Evolutionary conservation across 2,113 vertebrate genomes (phyloP).

Genomic region (Gila orcuttii): DNA sequence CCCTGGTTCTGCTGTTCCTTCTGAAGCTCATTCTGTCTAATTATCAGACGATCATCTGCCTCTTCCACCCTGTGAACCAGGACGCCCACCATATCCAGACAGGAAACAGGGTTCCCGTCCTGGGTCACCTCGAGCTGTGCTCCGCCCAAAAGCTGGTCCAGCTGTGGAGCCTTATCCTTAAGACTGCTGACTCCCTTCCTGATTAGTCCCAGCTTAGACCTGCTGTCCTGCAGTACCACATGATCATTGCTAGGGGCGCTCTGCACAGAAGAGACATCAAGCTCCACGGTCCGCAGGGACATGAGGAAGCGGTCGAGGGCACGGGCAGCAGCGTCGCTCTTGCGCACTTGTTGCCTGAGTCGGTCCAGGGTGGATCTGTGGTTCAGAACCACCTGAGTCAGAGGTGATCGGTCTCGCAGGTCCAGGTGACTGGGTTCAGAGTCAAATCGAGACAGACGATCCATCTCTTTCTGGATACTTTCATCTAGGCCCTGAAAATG

Average conservation of each 20-base stretch:
- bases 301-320: constrained; percentile 85
- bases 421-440: constrained; percentile 75
- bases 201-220: constrained; percentile 63
- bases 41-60: constrained; percentile 26
- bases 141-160: constrained; percentile 80
- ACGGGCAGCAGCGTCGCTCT: constrained; percentile 74
- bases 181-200: constrained; percentile 73
- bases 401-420: constrained; percentile 76
- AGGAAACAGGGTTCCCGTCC: constrained; percentile 71
- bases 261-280: constrained; percentile 64
- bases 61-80: constrained; percentile 71
- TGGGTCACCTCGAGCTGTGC: constrained; percentile 76
- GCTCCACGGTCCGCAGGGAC: constrained; percentile 77
- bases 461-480: constrained; percentile 78
- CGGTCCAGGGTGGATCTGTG: constrained; percentile 82
- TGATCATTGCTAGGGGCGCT: constrained; percentile 60
- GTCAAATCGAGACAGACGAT: constrained; percentile 77
- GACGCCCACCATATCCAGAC: constrained; percentile 77
- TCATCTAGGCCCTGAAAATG: constrained; percentile 73
- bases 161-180: constrained; percentile 79
- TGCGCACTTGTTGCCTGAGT: constrained; percentile 76
- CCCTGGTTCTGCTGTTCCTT: constrained; percentile 68
- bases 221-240: constrained; percentile 60
- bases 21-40: constrained; percentile 66
- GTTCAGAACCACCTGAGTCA: constrained; percentile 72